These are phyloP conservation scores for Amiota communis DNA, from an alignment of 2,888 invertebrate genomes.

Conservation along the genomic window DNA sequence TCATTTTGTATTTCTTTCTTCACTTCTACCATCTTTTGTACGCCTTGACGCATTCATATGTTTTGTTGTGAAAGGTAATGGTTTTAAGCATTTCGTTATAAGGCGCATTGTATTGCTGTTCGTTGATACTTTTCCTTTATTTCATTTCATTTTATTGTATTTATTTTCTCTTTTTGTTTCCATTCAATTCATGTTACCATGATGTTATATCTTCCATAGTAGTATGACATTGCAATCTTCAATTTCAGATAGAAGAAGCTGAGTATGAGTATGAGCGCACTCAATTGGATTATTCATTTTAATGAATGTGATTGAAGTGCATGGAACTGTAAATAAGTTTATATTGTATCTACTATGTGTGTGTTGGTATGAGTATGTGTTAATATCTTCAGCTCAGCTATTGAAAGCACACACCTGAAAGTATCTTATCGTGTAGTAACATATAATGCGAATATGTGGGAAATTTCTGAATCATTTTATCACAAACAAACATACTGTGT, in stretches of 20 bases:
- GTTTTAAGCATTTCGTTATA: conserved; percentile 31
- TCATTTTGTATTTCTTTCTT: conserved; percentile 15
- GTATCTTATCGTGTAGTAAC: no score
- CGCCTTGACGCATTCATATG: conserved; percentile 36
- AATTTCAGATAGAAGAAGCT: not conserved
- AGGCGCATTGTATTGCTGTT: no score
- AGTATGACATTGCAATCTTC: conserved; percentile 1
- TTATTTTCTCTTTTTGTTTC: not conserved
- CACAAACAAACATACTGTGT: no score
- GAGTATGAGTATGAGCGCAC: not conserved
- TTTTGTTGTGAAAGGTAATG: conserved; percentile 63
- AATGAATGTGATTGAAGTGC: conserved; percentile 20
- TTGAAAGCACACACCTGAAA: not conserved
- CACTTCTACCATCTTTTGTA: conserved; percentile 40
- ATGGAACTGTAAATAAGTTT: conserved; percentile 1
- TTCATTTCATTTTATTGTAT: not conserved
- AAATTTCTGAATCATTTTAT: no score
- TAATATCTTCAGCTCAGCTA: no score
- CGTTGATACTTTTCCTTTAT: no score
- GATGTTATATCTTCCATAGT: not conserved
- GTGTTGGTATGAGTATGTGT: no score
- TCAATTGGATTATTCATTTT: conserved; percentile 21
- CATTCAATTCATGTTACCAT: not conserved
- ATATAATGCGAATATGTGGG: no score
- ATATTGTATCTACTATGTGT: no score